phyloP scores from a whole-genome alignment of 2,888 invertebrate species.

The Stegophylla sp. region DNA sequence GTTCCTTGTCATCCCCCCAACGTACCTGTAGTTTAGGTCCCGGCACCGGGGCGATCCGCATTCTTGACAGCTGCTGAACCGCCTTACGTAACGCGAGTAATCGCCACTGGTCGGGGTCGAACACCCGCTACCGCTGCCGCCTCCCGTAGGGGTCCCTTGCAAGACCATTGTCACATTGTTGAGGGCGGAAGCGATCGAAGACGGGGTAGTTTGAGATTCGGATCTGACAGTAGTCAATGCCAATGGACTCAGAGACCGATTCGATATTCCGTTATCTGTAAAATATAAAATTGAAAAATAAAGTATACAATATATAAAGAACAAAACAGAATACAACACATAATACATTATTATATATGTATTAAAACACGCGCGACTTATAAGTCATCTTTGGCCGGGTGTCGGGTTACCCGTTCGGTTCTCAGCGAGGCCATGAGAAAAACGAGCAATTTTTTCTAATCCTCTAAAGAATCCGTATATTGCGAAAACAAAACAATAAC shows the following conservation, averaged over 20 bases:
- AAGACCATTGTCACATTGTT: slow-evolving; percentile 37
- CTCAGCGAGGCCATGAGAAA: slow-evolving; percentile 54
- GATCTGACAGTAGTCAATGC: slow-evolving; percentile 29
- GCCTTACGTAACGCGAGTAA: slow-evolving; percentile 87
- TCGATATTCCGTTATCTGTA: slow-evolving; percentile 51
- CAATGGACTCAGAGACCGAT: slow-evolving; percentile 50
- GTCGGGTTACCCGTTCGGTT: slow-evolving; percentile 48
- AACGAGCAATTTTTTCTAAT: slow-evolving; percentile 50
- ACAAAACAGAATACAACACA: background rate
- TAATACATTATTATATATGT: background rate
- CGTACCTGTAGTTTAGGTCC: slow-evolving; percentile 78
- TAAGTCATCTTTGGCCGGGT: slow-evolving; percentile 54
- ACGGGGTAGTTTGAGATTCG: slow-evolving; percentile 31
- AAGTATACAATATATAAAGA: background rate
- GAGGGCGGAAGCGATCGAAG: slow-evolving; percentile 44
- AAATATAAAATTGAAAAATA: background rate
- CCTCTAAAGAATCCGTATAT: slow-evolving; percentile 54
- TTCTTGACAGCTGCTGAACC: slow-evolving; percentile 81
- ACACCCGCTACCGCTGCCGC: slow-evolving; percentile 9
- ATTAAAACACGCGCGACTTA: slow-evolving; percentile 40
- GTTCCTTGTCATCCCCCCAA: background rate
- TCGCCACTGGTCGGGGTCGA: slow-evolving; percentile 68
- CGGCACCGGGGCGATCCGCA: slow-evolving; percentile 86
- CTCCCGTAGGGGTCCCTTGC: background rate
- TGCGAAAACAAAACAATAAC: slow-evolving; percentile 57